Base-by-base conservation (phyloP, 92 coral and sea anemone genomes). In the Epizoanthus illoricatus region DNA sequence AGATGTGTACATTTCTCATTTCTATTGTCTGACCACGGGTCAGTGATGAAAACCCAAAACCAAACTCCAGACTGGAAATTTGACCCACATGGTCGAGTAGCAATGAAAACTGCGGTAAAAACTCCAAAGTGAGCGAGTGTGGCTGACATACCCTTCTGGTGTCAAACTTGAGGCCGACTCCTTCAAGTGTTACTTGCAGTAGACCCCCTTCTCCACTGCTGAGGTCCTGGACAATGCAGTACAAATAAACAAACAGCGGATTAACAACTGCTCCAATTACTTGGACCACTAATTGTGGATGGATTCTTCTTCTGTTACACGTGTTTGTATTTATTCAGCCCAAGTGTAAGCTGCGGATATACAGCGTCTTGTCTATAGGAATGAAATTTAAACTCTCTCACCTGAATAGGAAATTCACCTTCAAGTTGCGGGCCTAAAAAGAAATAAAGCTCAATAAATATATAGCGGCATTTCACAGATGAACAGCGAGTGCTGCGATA, bases 171-270 rank as follows among this genome's bases (percentile, higher is more conserved):
- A 96, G 91, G 16, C 98, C 97, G n/a, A 96, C 91, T 47, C 99
- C 99, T 71, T 96, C 99, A 3, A 96, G 94, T n/a, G 99, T 93
- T 17, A 96, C 99, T 84, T 96, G 98, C 10, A 96, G 85, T 6
- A 86, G 81, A 2, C 99, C 99, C 4, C 87, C 86, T 73, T 96
- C 98, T n/a, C 81, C 80, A n/a, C 90, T 90, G 42, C 85, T 87
- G 57, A 96, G 90, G 72, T 96, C 98, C 99, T 96, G 87, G 7
- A 76, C 16, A 47, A 62, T 62, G 39, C 63, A 28, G 56, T n/a
- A 43, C 16, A 5, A 13, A 45, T 40, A 5, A 83, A 45, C 74
- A 21, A 66, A 17, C 4, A 24, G 84, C 40, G 2, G 39, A 3
- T 42, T 45, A 4, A 45, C 7, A 7, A 45, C 52, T 45, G 0